Evolutionary conservation across 2,113 vertebrate genomes (phyloP).

Genomic region (Monopterus albus): DNA sequence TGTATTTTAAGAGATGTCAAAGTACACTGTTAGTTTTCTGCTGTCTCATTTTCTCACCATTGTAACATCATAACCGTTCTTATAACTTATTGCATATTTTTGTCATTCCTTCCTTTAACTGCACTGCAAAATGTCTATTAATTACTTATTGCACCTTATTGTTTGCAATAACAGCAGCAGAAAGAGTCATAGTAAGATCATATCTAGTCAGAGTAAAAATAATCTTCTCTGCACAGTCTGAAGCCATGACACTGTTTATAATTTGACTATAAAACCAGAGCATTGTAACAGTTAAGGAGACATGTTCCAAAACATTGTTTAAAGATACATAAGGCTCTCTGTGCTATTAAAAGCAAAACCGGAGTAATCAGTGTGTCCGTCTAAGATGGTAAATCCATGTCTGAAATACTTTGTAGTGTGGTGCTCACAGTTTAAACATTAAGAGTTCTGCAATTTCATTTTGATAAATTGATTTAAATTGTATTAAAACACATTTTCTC

Average conservation of each 20-base stretch:
- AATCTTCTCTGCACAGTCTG: not conserved
- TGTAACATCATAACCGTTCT: not conserved
- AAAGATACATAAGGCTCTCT: constrained; percentile 12
- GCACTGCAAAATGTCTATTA: not conserved
- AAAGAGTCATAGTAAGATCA: not conserved
- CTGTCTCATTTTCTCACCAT: constrained; percentile 2
- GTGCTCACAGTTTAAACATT: not conserved
- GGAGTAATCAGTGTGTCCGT: constrained; percentile 8
- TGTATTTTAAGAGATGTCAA: constrained; percentile 33
- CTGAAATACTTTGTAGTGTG: not conserved
- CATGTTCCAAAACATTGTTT: constrained; percentile 20
- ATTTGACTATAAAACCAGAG: not conserved
- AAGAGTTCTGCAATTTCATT: not conserved
- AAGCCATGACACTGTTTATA: not conserved
- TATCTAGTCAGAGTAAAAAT: too few species aligned
- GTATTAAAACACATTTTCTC: not conserved
- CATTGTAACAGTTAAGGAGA: not conserved
- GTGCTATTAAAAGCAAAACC: constrained; percentile 20
- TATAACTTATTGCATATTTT: not conserved
- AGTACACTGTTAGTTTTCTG: not conserved
- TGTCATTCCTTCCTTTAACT: not conserved
- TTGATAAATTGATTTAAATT: constrained; percentile 10
- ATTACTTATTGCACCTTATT: not conserved
- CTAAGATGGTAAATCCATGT: constrained; percentile 14
- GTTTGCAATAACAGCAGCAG: not conserved